phyloP scores from a whole-genome alignment of 2,797 vertebrate genomes.

The Syndactyla subalaris region DNA sequence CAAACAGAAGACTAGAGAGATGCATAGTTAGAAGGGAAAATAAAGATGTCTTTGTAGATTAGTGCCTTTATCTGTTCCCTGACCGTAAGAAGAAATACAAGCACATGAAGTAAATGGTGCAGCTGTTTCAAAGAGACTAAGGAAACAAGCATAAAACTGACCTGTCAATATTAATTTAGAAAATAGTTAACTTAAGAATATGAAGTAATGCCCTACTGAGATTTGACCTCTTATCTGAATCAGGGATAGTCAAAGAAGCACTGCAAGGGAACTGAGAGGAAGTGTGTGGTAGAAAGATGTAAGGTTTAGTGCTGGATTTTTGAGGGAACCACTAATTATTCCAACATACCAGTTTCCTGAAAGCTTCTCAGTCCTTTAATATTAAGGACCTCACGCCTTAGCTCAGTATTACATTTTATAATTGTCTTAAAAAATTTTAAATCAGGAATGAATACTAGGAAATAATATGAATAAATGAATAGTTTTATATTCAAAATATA shows the following conservation, averaged over 20 bases:
- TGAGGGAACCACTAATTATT: neutral
- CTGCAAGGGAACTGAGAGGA: neutral
- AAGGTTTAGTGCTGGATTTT: neutral
- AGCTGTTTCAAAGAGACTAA: neutral
- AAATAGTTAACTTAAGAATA: neutral
- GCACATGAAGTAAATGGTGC: neutral
- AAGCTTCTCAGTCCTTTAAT: neutral
- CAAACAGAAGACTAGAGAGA: neutral
- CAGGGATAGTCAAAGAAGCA: neutral
- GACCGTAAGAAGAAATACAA: neutral
- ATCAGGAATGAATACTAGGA: neutral
- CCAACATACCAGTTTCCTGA: neutral
- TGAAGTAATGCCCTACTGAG: neutral
- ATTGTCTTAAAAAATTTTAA: neutral
- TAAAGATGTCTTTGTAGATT: neutral
- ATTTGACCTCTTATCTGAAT: neutral
- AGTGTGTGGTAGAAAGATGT: neutral
- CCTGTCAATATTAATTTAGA: neutral
- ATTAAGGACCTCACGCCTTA: neutral
- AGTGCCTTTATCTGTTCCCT: neutral
- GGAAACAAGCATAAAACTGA: neutral
- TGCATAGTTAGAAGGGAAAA: neutral
- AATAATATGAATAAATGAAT: neutral
- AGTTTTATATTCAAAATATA: neutral
- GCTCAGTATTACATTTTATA: neutral